These are phyloP conservation scores for Prenolepis imparis DNA, from an alignment of 2,888 invertebrate species.

Conservation along the genomic window DNA sequence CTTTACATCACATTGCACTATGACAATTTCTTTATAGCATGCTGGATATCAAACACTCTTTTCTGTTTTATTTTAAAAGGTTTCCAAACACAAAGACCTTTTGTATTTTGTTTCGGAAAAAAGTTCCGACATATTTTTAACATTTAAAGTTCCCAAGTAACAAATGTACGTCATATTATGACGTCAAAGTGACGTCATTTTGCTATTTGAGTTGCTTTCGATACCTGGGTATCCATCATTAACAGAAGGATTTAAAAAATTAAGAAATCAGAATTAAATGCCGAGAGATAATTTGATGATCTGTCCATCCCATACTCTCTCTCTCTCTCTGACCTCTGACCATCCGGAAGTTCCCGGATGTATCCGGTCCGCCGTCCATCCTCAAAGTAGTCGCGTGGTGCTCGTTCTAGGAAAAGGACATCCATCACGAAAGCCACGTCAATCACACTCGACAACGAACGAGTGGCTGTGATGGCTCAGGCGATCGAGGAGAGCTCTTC, in stretches of 20 bases:
- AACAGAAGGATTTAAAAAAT: not conserved
- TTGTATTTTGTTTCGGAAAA: too few relatives aligned
- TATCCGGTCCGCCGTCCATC: slow-evolving; percentile 67
- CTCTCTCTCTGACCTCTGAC: not conserved
- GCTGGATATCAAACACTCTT: too few relatives aligned
- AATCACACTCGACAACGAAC: slow-evolving; percentile 79
- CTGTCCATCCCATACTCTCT: not conserved
- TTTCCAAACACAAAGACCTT: too few relatives aligned
- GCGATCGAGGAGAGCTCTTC: slow-evolving; percentile 42
- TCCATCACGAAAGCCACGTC: slow-evolving; percentile 80
- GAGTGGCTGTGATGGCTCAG: slow-evolving; percentile 74
- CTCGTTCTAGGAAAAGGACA: slow-evolving; percentile 81
- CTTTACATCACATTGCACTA: too few relatives aligned
- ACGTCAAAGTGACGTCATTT: too few relatives aligned
- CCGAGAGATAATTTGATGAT: not conserved
- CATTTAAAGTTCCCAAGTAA: too few relatives aligned
- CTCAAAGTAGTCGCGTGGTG: slow-evolving; percentile 75
- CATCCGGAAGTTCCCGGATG: slow-evolving; percentile 39
- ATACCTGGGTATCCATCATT: too few relatives aligned
- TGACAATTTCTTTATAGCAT: too few relatives aligned
- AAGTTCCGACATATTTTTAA: too few relatives aligned
- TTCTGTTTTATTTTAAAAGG: too few relatives aligned
- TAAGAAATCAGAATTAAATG: not conserved
- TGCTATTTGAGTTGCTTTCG: too few relatives aligned
- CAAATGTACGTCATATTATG: too few relatives aligned